Evolutionary conservation across 2,113 vertebrate species (phyloP).

Genomic region (Panthera uncia): DNA sequence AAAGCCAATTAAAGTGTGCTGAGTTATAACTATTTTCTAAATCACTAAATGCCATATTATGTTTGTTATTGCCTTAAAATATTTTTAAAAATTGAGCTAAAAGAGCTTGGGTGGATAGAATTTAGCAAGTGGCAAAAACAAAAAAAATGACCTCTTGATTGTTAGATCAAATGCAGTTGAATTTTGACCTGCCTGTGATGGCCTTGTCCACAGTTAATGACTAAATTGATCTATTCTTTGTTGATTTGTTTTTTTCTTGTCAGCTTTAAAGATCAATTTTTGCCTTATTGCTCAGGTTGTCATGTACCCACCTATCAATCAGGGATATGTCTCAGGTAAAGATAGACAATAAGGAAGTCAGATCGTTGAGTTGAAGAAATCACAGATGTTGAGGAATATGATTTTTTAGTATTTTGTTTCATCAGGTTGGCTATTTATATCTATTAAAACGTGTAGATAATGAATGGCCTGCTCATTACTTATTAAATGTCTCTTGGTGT

Average conservation of each 20-base stretch:
- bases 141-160: constrained; percentile 37
- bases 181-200: constrained; percentile 51
- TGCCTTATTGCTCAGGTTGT: constrained; percentile 54
- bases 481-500: not conserved
- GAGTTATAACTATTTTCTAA: constrained; percentile 36
- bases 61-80: not conserved
- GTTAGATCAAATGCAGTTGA: constrained; percentile 50
- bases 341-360: not conserved
- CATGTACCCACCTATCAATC: not conserved
- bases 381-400: not conserved
- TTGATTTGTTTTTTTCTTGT: not conserved
- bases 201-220: constrained; percentile 47
- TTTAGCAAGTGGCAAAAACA: constrained; percentile 16
- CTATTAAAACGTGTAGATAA: not conserved
- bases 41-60: not conserved
- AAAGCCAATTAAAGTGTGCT: not conserved
- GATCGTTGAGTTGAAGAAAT: not conserved
- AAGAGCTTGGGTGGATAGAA: not conserved
- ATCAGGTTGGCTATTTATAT: not conserved
- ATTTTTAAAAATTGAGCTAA: constrained; percentile 16
- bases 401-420: constrained; percentile 19
- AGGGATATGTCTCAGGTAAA: not conserved
- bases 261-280: constrained; percentile 57
- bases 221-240: constrained; percentile 61
- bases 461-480: not conserved